These are phyloP conservation scores for Typhlichthys eigenmanni DNA, from an alignment of 2,797 vertebrate genomes.

Conservation along the genomic window DNA sequence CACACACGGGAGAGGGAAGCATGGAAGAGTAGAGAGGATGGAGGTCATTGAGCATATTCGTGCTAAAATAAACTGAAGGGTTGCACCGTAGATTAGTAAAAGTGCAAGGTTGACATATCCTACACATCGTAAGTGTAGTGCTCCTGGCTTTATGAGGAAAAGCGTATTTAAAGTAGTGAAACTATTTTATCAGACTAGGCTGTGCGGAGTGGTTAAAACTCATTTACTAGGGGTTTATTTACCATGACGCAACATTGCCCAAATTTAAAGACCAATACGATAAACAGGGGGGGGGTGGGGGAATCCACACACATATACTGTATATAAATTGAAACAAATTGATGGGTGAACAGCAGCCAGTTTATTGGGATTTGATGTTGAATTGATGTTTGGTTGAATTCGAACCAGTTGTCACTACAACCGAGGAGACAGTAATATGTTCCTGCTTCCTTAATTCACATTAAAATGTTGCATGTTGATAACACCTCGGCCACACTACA, in stretches of 20 bases:
- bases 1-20: constrained; percentile 46
- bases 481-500: constrained; percentile 19
- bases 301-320: no score
- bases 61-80: neutral
- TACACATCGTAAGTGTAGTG: no score
- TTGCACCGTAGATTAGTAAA: no score
- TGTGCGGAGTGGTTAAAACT: no score
- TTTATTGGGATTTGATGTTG: constrained; percentile 64
- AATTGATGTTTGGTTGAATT: constrained; percentile 42
- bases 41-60: constrained; percentile 50
- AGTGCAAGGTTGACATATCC: no score
- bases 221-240: no score
- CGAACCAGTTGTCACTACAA: constrained; percentile 38
- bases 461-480: constrained; percentile 54
- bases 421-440: constrained; percentile 1
- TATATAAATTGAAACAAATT: neutral
- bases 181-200: no score
- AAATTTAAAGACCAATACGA: no score
- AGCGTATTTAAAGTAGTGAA: no score
- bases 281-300: no score
- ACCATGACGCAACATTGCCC: no score
- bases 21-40: constrained; percentile 18
- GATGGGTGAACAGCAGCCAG: constrained; percentile 62
- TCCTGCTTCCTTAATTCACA: constrained; percentile 40
- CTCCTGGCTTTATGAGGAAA: no score